Percentiles rank a stretch among this genome's conserved stretches.
Conservation (phyloP, 2,113 vertebrate species). For the Notothenia coriiceps region DNA sequence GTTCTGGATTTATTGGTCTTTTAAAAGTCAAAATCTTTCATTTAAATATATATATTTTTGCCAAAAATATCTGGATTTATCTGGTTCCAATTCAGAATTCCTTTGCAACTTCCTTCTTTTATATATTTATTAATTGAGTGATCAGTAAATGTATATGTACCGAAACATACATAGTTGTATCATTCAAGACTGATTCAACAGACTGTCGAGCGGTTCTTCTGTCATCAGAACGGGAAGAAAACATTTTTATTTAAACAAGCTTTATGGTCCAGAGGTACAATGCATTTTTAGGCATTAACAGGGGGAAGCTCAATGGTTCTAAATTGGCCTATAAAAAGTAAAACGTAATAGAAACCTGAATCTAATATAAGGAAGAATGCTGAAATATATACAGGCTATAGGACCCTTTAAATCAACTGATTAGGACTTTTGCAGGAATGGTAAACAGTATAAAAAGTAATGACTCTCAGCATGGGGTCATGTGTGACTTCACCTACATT, state of each 20-base stretch:
- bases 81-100: not conserved
- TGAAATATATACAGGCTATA: slow-evolving; percentile 53
- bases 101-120: not conserved
- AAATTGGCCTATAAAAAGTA: slow-evolving; percentile 76
- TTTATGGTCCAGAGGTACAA: slow-evolving; percentile 50
- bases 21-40: too few relatives aligned
- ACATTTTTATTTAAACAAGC: slow-evolving; percentile 38
- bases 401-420: slow-evolving; percentile 71
- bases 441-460: slow-evolving; percentile 68
- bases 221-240: slow-evolving; percentile 36
- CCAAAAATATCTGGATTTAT: not conserved
- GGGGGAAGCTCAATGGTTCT: slow-evolving; percentile 40
- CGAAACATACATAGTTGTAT: not conserved
- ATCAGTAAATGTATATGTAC: not conserved
- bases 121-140: not conserved
- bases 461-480: slow-evolving; percentile 36
- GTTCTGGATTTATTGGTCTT: too few relatives aligned
- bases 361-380: slow-evolving; percentile 60
- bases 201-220: slow-evolving; percentile 3
- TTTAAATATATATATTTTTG: too few relatives aligned
- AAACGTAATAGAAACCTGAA: slow-evolving; percentile 65
- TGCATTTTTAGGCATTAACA: slow-evolving; percentile 42
- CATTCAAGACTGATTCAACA: not conserved
- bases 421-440: slow-evolving; percentile 54
- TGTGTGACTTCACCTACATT: slow-evolving; percentile 52